Percentiles rank a stretch among this genome's conserved stretches.
phyloP scores from a whole-genome alignment of 2,113 vertebrate species.

The Pithys albifrons region DNA sequence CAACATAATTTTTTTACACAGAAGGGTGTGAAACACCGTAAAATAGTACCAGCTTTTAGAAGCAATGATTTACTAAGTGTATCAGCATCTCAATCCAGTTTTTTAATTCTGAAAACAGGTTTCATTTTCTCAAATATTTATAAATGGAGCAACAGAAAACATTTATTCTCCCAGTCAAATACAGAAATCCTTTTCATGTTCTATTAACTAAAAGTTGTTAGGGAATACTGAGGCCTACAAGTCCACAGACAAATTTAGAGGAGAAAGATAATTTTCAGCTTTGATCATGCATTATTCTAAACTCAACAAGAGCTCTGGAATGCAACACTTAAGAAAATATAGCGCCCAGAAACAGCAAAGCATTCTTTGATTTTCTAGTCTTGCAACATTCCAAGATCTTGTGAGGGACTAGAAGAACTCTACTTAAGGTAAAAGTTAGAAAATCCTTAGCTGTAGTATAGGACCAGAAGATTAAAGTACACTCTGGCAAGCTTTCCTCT shows the following conservation, averaged over 20 bases:
- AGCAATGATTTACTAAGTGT: background rate
- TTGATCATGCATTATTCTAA: background rate
- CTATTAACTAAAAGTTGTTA: background rate
- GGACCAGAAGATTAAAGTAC: background rate
- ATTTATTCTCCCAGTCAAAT: background rate
- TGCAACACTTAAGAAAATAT: background rate
- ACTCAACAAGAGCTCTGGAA: background rate
- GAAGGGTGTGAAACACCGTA: background rate
- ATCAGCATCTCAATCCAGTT: background rate
- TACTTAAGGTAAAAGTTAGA: background rate
- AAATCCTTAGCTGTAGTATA: background rate
- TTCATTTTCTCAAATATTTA: background rate
- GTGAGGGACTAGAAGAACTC: background rate
- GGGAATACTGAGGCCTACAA: background rate
- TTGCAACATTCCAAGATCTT: background rate
- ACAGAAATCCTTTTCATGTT: background rate
- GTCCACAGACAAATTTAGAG: background rate
- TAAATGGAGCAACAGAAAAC: background rate
- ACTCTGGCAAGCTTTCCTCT: background rate
- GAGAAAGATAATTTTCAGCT: background rate
- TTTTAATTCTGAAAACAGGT: background rate
- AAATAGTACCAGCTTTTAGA: background rate
- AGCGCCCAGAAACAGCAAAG: background rate
- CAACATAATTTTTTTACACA: background rate
- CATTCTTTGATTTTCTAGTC: background rate